Evolutionary conservation across 2,888 invertebrate genomes (phyloP), one percentile per base, ranked within the genome.

Genomic region (Priocnemis perturbator): DNA sequence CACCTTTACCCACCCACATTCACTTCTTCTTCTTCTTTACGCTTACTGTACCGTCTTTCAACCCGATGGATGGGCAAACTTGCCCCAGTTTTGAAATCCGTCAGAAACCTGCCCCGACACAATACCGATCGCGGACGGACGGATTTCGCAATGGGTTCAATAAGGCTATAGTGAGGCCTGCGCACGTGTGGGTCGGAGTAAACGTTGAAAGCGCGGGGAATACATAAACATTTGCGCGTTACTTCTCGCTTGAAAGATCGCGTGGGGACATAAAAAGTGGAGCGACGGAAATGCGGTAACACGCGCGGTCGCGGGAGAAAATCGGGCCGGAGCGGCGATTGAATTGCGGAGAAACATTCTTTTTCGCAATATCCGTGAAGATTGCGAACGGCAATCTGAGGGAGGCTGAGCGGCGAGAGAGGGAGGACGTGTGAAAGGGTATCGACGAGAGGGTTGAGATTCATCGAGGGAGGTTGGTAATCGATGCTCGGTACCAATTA

Each of bases 401-500:
- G 19, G 5, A 19, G 50, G 17, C 14, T 50, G 17, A 37, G 7
- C 37, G 4, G 50, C 50, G 63, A 64, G 19, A 45, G 53, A 48
- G 37, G 56, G n/a, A 20, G 20, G 61, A 56, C 64, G 60, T 62
- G 50, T 37, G 60, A 64, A 67, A 64, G 52, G 64, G 62, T 64
- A 74, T 69, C 60, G 59, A 66, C 63, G 69, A 64, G 61, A 55
- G 71, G 59, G 61, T 74, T 68, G 56, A 55, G 56, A 63, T 73
- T 66, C 67, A 67, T 68, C 53, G 65, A 64, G 67, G 74, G 72
- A 69, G 71, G 75, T 73, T 71, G 79, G 81, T 85, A 85, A 85
- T 86, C 82, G 82, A 83, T 84, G 83, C 81, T 80, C 77, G 80
- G 81, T 79, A 79, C 81, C 85, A 85, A 86, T 86, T 86, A 86